A percentile compares a stretch with the other conserved stretches of the same genome.
Conservation (phyloP, 2,113 vertebrate genomes). For the cattle (Bos taurus) region DNA sequence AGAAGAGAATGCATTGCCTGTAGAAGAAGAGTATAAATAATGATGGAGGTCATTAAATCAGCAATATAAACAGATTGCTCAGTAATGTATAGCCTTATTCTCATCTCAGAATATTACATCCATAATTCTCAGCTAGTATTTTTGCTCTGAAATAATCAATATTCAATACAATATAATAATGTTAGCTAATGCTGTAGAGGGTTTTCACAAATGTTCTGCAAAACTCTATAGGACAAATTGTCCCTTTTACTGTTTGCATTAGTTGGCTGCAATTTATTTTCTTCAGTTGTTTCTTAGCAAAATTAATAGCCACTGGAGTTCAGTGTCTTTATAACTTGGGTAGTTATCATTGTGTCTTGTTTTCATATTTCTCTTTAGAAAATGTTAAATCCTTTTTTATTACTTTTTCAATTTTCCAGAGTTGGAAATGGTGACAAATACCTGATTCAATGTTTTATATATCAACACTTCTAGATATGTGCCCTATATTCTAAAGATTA, state of each 20-base stretch:
- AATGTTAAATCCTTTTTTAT: slow-evolving; percentile 32
- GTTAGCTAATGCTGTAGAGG: slow-evolving; percentile 52
- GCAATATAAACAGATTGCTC: slow-evolving; percentile 53
- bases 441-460: background rate
- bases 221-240: slow-evolving; percentile 67
- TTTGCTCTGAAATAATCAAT: slow-evolving; percentile 72
- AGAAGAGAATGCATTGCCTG: slow-evolving; percentile 17
- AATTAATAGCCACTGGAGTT: slow-evolving; percentile 69
- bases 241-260: slow-evolving; percentile 52
- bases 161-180: slow-evolving; percentile 61
- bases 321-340: slow-evolving; percentile 44
- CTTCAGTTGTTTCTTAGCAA: slow-evolving; percentile 60
- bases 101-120: slow-evolving; percentile 58
- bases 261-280: slow-evolving; percentile 70
- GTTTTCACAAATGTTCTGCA: slow-evolving; percentile 70
- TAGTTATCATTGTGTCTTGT: slow-evolving; percentile 37
- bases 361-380: background rate
- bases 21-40: slow-evolving; percentile 52
- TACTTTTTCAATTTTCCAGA: background rate
- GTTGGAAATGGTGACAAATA: background rate
- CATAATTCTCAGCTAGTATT: slow-evolving; percentile 67
- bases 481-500: background rate
- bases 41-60: slow-evolving; percentile 49
- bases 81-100: slow-evolving; percentile 58
- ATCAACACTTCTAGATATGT: background rate